phyloP scores from a whole-genome alignment of 2,888 invertebrate species.

The Epinotia bilunana region DNA sequence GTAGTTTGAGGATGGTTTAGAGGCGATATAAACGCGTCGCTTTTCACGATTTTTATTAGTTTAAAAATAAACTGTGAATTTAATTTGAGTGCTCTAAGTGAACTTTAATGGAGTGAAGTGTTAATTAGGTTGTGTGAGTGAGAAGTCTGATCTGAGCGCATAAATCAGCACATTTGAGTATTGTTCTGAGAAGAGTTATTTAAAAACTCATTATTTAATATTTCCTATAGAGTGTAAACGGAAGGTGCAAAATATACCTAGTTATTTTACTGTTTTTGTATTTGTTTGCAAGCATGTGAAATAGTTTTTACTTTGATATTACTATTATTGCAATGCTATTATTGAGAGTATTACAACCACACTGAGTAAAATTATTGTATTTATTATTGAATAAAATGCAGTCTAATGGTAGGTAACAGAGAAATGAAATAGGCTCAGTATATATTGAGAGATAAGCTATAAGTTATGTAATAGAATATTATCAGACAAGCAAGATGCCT shows the following conservation, averaged over 20 bases:
- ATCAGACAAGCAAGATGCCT: not conserved
- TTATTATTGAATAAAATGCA: not conserved
- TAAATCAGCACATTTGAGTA: not conserved
- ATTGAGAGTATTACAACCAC: too few species aligned
- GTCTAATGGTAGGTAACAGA: not conserved
- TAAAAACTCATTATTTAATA: not conserved
- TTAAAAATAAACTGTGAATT: constrained; percentile 32
- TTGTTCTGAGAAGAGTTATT: not conserved
- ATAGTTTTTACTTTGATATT: not conserved
- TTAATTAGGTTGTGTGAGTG: not conserved
- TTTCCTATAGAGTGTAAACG: constrained; percentile 17
- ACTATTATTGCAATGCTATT: too few species aligned
- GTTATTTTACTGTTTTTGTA: not conserved
- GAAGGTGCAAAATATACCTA: not conserved
- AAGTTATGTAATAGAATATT: not conserved
- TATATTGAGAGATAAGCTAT: not conserved
- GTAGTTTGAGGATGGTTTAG: constrained; percentile 53
- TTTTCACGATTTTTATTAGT: constrained; percentile 24
- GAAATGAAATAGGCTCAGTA: not conserved
- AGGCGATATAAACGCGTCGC: constrained; percentile 43
- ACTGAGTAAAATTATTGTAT: too few species aligned
- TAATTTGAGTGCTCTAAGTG: constrained; percentile 5
- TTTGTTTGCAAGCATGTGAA: not conserved
- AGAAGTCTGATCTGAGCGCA: not conserved
- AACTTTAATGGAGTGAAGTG: constrained; percentile 26